These are phyloP conservation scores for Erethizon dorsatum DNA, from an alignment of 2,797 vertebrate genomes.

Conservation along the genomic window DNA sequence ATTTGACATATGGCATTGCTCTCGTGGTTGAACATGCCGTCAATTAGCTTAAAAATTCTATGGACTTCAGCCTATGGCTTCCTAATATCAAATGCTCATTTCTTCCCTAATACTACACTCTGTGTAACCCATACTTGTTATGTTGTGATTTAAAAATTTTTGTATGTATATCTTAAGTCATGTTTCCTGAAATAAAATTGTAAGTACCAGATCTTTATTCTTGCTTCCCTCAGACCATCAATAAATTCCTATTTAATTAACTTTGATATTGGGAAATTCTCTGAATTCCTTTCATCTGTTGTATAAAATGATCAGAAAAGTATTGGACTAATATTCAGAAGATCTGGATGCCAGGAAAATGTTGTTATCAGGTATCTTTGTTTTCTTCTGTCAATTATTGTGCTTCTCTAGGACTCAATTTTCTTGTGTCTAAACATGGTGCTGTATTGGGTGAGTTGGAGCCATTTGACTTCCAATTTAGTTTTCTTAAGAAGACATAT, in stretches of 20 bases:
- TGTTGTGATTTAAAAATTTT: constrained; percentile 69
- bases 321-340: not conserved
- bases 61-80: constrained; percentile 51
- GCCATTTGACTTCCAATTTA: not conserved
- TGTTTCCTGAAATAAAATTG: constrained; percentile 76
- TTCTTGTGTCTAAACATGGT: not conserved
- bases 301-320: constrained; percentile 33
- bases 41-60: constrained; percentile 69
- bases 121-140: constrained; percentile 40
- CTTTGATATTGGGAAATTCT: constrained; percentile 69
- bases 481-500: not conserved
- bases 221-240: constrained; percentile 24
- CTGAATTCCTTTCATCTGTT: constrained; percentile 72
- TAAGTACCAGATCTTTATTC: constrained; percentile 67
- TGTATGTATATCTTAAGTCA: constrained; percentile 58
- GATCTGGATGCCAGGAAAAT: not conserved
- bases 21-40: constrained; percentile 71
- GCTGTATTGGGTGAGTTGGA: not conserved
- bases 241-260: constrained; percentile 68
- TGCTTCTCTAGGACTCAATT: not conserved
- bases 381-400: constrained; percentile 41
- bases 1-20: constrained; percentile 80
- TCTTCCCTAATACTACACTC: not conserved
- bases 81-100: constrained; percentile 40
- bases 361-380: not conserved